Base-by-base conservation (phyloP, 2,797 vertebrate genomes). In the Enteromius fasciolatus region DNA sequence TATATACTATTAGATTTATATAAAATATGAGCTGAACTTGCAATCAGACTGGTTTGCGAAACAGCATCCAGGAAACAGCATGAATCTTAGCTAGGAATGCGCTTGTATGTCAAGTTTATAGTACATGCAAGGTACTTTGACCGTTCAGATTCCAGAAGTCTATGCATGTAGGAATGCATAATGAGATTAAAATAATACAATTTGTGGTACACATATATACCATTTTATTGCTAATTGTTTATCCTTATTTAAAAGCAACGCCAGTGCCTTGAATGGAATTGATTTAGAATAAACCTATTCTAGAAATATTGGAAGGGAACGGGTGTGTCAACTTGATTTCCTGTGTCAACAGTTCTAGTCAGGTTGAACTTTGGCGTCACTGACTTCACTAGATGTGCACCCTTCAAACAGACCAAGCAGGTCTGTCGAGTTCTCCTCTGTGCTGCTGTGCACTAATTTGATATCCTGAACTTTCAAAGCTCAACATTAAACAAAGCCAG, bases 361-460 rank as follows among this genome's bases (percentile, higher is more conserved):
- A 61, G 8, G 25, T 11, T 81, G 77, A 79, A 67, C 85, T 81
- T 78, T 85, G 81, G 25, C 70, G 23, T 73, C 73, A 70, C 17
- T 50, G 54, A 80, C 50, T 66, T 59, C 0, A 20, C 23, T 48
- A 64, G 79, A 69, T 25, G 76, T 18, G 3, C 64, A 79, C 12
- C 33, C 36, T 57, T 63, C n/a, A 83, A 59, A 86, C 87, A 80
- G 36, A 83, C 80, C 63, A 61, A 82, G 76, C 87, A 70, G 80
- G 87, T 86, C 78, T 44, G 72, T 74, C 87, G 23, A 20, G 87
- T 88, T 86, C 64, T 57, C 11, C 0, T 36, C 7, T n/a, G 10
- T 50, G 28, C 14, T 36, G 33, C 64, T 6, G 1, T 28, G 48
- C 39, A 41, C 52, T 23, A 41, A 63, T 33, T 54, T 48, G 72